Percentiles rank a stretch among this genome's conserved stretches.
Conservation (phyloP, 2,888 invertebrate species). For the Microctonus hyperodae region DNA sequence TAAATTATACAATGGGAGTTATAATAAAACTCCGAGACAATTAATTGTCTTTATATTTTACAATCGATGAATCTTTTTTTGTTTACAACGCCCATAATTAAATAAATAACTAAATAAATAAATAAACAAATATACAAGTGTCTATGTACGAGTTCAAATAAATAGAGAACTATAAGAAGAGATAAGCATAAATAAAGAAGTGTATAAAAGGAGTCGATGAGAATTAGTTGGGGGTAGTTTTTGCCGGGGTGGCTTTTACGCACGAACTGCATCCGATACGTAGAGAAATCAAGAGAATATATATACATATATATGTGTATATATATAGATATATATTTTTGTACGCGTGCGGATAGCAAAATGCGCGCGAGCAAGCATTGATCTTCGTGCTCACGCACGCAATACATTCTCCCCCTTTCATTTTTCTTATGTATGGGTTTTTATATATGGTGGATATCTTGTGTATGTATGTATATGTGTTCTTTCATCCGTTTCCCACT, state of each 20-base stretch:
- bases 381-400: conserved; percentile 34
- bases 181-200: neutral
- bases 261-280: conserved; percentile 58
- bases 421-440: conserved; percentile 23
- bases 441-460: too few species aligned
- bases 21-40: neutral
- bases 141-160: conserved; percentile 14
- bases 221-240: conserved; percentile 36
- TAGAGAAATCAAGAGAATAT: conserved; percentile 28
- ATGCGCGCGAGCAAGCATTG: conserved; percentile 38
- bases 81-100: too few species aligned
- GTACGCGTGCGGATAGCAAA: conserved; percentile 23
- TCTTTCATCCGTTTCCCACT: conserved; percentile 45
- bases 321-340: neutral
- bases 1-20: neutral
- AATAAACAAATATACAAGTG: neutral
- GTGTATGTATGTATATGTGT: neutral
- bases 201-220: conserved; percentile 36
- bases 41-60: too few species aligned
- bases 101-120: too few species aligned
- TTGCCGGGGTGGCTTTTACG: conserved; percentile 56
- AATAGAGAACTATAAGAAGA: conserved; percentile 35
- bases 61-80: too few species aligned
- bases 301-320: neutral
- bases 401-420: conserved; percentile 18